A percentile compares a stretch with the other conserved stretches of the same genome.
phyloP scores from a whole-genome alignment of 2,113 vertebrate genomes.

The Colius striatus region DNA sequence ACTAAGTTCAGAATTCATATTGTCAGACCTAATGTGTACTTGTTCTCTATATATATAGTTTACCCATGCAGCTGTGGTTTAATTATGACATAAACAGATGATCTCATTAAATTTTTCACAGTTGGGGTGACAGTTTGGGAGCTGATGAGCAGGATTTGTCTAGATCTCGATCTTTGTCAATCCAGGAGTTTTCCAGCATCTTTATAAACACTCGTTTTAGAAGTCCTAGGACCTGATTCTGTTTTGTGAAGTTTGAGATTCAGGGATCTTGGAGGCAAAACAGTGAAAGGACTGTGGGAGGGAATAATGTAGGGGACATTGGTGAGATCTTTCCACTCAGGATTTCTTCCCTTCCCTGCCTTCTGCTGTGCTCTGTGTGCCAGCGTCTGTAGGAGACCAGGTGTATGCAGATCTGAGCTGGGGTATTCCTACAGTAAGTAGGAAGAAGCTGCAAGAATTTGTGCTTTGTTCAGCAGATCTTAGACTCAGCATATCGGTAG shows the following conservation, averaged over 20 bases:
- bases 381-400: not conserved
- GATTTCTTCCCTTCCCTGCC: not conserved
- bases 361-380: not conserved
- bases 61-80: not conserved
- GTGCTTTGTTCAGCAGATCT: not conserved
- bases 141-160: not conserved
- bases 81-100: not conserved
- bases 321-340: not conserved
- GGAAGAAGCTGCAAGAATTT: not conserved
- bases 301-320: not conserved
- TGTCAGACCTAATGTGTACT: accelerated
- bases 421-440: not conserved
- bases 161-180: not conserved
- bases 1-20: not conserved
- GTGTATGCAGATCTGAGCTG: not conserved
- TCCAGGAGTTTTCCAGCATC: not conserved
- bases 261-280: not conserved
- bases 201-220: not conserved
- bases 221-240: not conserved
- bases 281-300: not conserved
- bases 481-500: accelerated
- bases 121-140: not conserved
- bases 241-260: not conserved
- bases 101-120: not conserved
- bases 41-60: not conserved